These are phyloP conservation scores for Podilymbus podiceps DNA, from an alignment of 2,113 vertebrate species.

Conservation along the genomic window DNA sequence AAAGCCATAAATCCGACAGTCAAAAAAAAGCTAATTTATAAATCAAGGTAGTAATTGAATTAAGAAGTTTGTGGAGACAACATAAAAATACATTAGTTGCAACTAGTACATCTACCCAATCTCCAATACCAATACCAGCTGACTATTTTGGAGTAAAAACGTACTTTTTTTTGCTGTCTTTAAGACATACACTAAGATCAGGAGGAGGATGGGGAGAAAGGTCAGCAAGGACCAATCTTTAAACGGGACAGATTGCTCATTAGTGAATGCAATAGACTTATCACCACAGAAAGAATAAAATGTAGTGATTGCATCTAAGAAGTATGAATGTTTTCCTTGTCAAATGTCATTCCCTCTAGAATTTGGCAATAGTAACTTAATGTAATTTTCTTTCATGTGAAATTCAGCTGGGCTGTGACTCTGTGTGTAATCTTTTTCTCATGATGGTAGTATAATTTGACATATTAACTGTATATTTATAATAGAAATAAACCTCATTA, in stretches of 20 bases:
- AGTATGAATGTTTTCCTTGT: slow-evolving; percentile 32
- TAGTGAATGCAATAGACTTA: not conserved
- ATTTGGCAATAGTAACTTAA: not conserved
- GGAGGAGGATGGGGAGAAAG: not conserved
- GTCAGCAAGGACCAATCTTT: not conserved
- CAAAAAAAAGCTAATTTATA: not conserved
- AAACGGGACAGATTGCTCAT: not conserved
- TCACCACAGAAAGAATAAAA: not conserved
- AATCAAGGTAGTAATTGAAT: not conserved
- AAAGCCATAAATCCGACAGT: not conserved
- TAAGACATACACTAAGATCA: not conserved
- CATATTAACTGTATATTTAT: slow-evolving; percentile 41
- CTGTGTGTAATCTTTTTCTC: slow-evolving; percentile 34
- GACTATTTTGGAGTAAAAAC: not conserved
- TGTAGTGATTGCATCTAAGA: slow-evolving; percentile 6
- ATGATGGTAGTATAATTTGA: slow-evolving; percentile 47
- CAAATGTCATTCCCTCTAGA: slow-evolving; percentile 42
- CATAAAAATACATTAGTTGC: not conserved
- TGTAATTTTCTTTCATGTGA: slow-evolving; percentile 41
- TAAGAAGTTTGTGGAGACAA: not conserved
- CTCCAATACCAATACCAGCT: not conserved
- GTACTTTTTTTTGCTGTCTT: accelerated
- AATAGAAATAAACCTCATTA: slow-evolving; percentile 54
- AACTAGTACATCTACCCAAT: not conserved
- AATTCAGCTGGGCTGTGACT: slow-evolving; percentile 48